Conservation (phyloP, 1,140 invertebrate species). For the Papilio glaucus region DNA sequence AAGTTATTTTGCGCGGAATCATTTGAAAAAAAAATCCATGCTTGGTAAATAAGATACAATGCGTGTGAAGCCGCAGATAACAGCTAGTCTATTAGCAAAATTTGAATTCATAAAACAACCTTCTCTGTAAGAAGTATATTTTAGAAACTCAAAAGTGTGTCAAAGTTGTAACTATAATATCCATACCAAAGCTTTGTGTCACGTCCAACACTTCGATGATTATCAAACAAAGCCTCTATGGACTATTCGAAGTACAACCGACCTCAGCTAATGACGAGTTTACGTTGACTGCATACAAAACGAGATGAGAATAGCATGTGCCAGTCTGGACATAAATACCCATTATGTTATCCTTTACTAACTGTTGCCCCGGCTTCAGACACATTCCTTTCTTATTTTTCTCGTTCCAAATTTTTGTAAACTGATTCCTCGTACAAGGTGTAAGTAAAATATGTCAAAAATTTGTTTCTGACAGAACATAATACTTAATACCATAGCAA, state of each 20-base stretch:
- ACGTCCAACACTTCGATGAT: conserved; percentile 6
- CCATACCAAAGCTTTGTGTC: neutral
- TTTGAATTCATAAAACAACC: neutral
- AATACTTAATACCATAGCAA: too few relatives aligned
- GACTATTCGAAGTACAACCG: conserved; percentile 17
- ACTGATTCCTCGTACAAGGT: too few relatives aligned
- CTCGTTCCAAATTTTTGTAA: too few relatives aligned
- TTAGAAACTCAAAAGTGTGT: neutral
- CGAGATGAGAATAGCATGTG: conserved; percentile 14
- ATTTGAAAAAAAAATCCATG: too few relatives aligned
- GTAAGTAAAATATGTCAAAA: too few relatives aligned
- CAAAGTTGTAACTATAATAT: conserved; percentile 1
- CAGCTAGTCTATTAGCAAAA: too few relatives aligned
- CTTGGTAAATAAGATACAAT: too few relatives aligned
- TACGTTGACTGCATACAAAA: conserved; percentile 29
- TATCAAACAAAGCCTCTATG: conserved; percentile 4
- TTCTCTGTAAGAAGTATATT: neutral
- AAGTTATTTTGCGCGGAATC: too few relatives aligned
- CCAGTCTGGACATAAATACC: conserved; percentile 16
- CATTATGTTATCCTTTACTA: conserved; percentile 7
- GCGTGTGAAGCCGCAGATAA: too few relatives aligned
- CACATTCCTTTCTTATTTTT: too few relatives aligned
- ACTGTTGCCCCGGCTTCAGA: too few relatives aligned
- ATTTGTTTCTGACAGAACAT: too few relatives aligned
- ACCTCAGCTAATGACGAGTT: conserved; percentile 30